These are phyloP conservation scores for Peromyscus californicus DNA, from an alignment of 2,113 vertebrate species.

Conservation along the genomic window DNA sequence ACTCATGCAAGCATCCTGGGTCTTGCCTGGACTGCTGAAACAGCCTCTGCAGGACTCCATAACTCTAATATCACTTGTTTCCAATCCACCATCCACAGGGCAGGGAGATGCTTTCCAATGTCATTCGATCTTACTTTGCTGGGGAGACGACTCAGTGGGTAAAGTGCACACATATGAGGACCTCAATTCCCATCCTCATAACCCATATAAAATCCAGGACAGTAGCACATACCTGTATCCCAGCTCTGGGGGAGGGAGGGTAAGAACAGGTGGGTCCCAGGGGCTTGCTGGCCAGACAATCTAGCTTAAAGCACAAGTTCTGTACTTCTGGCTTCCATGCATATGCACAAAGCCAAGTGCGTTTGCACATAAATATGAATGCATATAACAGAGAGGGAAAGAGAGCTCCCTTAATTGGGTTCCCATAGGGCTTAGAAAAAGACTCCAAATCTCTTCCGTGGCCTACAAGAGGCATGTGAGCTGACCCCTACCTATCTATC, in stretches of 20 bases:
- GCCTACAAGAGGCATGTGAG: not conserved
- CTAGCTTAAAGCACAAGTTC: not conserved
- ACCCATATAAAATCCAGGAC: not conserved
- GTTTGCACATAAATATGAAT: not conserved
- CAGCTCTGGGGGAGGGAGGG: no score
- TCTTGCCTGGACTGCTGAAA: not conserved
- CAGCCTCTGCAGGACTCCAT: not conserved
- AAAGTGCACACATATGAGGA: not conserved
- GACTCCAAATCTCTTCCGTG: not conserved
- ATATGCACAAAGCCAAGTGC: not conserved
- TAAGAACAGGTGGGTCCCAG: not conserved
- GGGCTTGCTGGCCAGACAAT: not conserved
- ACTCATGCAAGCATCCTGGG: not conserved
- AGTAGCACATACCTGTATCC: not conserved
- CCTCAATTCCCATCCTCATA: not conserved
- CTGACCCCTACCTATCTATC: not conserved
- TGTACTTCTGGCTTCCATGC: not conserved
- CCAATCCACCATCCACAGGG: not conserved
- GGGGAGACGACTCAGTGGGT: not conserved
- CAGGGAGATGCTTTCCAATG: not conserved
- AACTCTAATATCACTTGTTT: not conserved
- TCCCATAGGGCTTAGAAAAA: not conserved
- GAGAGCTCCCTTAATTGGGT: not conserved
- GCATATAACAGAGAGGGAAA: not conserved
- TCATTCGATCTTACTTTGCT: not conserved